Evolutionary conservation across 2,888 invertebrate genomes (phyloP).

Genomic region (Folsomia manolachei): DNA sequence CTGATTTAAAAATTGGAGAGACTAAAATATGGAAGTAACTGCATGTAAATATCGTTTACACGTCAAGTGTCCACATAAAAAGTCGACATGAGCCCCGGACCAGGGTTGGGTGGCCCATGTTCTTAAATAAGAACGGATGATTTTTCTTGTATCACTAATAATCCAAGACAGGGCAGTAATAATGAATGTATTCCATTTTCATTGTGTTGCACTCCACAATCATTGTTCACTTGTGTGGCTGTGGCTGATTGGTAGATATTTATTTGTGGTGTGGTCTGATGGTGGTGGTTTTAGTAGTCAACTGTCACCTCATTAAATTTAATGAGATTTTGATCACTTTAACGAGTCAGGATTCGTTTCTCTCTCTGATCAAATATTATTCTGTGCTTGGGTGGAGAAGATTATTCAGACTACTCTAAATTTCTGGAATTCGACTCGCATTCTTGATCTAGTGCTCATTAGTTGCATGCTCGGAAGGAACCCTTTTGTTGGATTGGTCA

Average conservation of each 20-base stretch:
- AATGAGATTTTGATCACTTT: constrained; percentile 46
- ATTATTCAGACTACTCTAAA: background rate
- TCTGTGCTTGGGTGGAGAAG: background rate
- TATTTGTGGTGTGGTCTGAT: constrained; percentile 14
- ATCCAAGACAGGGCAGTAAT: no score
- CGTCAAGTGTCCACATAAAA: constrained; percentile 20
- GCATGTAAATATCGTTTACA: constrained; percentile 21
- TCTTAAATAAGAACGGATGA: no score
- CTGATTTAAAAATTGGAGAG: background rate
- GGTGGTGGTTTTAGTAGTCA: constrained; percentile 4
- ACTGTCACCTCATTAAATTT: constrained; percentile 48
- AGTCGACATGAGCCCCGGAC: background rate
- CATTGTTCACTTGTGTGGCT: no score
- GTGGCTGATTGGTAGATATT: background rate
- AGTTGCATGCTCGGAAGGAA: background rate
- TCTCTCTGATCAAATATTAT: constrained; percentile 5
- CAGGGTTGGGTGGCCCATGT: background rate
- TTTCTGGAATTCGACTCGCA: background rate
- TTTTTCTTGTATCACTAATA: no score
- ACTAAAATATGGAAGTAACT: constrained; percentile 5
- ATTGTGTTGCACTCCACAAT: no score
- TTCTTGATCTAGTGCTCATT: background rate
- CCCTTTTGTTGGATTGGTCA: no score
- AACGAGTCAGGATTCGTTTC: constrained; percentile 3
- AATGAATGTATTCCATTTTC: no score